phyloP scores from a whole-genome alignment of 92 coral and sea anemone species.

The Anthopleura xanthogrammica region DNA sequence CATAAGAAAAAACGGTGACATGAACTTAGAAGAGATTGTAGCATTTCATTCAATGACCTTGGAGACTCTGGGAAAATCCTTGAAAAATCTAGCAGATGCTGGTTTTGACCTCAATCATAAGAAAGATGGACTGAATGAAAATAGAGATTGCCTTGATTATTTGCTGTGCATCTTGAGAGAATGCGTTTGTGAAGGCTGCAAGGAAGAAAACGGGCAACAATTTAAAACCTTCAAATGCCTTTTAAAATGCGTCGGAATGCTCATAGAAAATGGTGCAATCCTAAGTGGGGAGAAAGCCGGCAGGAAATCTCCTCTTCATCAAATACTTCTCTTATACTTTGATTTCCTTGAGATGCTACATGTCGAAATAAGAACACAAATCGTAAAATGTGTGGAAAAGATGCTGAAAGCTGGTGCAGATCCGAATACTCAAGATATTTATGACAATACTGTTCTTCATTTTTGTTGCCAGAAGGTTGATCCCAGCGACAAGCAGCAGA shows the following conservation, averaged over 20 bases:
- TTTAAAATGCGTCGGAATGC: not conserved
- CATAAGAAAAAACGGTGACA: not conserved
- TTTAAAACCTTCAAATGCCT: not conserved
- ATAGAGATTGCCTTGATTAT: slow-evolving; percentile 20
- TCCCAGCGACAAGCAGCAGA: not conserved
- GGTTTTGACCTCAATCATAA: not conserved
- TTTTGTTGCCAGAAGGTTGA: not conserved
- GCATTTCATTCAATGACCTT: not conserved
- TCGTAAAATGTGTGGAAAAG: not conserved
- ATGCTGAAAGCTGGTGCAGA: slow-evolving; percentile 29
- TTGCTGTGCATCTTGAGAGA: not conserved
- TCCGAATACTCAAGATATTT: slow-evolving; percentile 2
- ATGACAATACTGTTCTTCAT: slow-evolving; percentile 2
- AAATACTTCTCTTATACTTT: slow-evolving; percentile 1
- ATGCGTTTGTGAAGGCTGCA: not conserved
- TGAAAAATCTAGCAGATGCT: not conserved
- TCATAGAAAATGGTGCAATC: not conserved
- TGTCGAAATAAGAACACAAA: not conserved
- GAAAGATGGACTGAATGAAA: not conserved
- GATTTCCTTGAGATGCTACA: not conserved
- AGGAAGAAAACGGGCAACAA: not conserved
- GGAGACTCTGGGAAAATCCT: not conserved
- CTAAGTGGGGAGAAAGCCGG: not conserved
- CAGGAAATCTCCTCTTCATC: not conserved
- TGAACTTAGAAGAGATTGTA: not conserved